Evolutionary conservation across 2,113 vertebrate species (phyloP), one percentile per base, ranked within the genome.

Genomic region (Phyllostomus discolor): DNA sequence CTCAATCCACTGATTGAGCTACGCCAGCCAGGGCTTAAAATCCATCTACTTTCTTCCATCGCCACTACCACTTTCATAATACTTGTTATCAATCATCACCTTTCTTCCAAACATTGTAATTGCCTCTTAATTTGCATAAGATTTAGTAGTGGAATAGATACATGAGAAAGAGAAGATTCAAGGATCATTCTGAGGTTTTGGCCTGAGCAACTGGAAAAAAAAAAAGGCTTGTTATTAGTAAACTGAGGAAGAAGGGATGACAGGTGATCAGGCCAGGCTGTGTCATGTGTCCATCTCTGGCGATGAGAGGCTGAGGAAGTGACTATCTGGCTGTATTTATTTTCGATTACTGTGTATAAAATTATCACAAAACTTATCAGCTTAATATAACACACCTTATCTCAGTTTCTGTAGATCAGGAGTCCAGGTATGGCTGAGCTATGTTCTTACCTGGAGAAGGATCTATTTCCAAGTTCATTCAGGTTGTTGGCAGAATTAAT

Each of bases 131-230:
- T 70, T 83, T 66, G 59, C 82, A 78, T 64, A 90, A 35, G 35
- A 95, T 87, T 90, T 87, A 38, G 31, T 38, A 83, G 33, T 52
- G 8, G 24, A 90, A 70, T 75, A 28, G 35, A 33, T 76, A 90
- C 31, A 6, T 70, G 86, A 96, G 72, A 92, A 84, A 89, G 86
- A 80, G 41, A 93, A 52, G 33, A 95, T 59, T 95, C 50, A 88
- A 79, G n/a, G 50, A 62, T 66, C 35, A 83, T 41, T 91, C 35
- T 81, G 67, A 90, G 16, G 26, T 76, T 82, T 76, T 87, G 59
- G 22, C 19, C 26, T 90, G 28, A 64, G 31, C 59, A 87, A 91
- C 12, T 87, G 91, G 88, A 95, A 88, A 89, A 50, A 50, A 75
- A 86, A 43, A 43, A 43, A 43, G 38, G 52, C 28, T 94, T 90